These are phyloP conservation scores for Isichthys henryi DNA, from an alignment of 2,113 vertebrate species.

Conservation along the genomic window DNA sequence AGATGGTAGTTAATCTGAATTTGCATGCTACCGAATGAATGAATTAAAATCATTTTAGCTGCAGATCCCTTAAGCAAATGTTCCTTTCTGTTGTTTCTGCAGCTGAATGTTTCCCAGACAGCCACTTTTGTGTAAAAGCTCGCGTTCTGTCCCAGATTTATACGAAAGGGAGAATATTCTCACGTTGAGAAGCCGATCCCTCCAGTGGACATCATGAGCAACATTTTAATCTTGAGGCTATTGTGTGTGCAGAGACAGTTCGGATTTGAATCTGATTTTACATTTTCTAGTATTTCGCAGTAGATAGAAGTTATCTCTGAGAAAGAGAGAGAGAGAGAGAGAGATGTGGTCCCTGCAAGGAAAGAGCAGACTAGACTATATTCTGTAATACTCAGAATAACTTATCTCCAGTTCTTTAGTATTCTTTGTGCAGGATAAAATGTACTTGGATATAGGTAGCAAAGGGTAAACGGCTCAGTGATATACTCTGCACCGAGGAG, in stretches of 20 bases:
- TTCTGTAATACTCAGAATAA: conserved; percentile 1
- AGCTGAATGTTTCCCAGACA: background rate
- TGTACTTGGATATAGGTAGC: background rate
- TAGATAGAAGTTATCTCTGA: background rate
- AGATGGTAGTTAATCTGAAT: conserved; percentile 3
- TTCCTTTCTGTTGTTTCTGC: background rate
- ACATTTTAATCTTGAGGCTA: background rate
- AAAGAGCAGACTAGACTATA: background rate
- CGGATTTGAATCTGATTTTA: background rate
- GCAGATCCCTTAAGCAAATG: background rate
- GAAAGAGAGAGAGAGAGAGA: background rate
- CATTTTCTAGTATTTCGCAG: background rate
- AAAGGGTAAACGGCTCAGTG: background rate
- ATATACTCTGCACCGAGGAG: background rate
- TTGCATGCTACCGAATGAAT: background rate
- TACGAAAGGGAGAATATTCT: background rate
- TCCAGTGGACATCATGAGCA: background rate
- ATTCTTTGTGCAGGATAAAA: background rate
- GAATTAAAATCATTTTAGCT: conserved; percentile 12
- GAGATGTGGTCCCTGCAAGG: background rate
- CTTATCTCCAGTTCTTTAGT: background rate
- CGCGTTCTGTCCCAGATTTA: background rate
- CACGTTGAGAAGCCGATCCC: background rate
- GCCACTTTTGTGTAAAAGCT: background rate
- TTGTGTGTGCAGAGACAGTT: background rate